phyloP scores from a whole-genome alignment of 2,113 vertebrate genomes.

The Apteryx mantelli region DNA sequence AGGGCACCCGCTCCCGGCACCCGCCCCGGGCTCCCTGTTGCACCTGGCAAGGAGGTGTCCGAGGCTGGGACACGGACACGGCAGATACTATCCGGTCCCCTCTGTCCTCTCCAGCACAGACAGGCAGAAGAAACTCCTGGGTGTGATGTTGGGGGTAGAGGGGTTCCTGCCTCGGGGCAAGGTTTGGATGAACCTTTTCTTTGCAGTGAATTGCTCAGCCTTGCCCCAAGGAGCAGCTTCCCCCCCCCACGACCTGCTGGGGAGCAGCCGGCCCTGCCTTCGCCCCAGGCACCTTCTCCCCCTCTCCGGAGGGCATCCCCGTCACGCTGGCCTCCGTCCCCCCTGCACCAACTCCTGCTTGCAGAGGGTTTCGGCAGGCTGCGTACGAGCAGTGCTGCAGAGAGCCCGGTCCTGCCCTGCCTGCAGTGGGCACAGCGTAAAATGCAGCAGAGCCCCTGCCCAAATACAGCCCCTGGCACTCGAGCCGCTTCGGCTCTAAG shows the following conservation, averaged over 20 bases:
- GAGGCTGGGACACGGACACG: rapidly evolving
- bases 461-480: background rate
- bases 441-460: background rate
- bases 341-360: background rate
- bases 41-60: background rate
- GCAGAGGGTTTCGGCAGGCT: background rate
- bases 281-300: background rate
- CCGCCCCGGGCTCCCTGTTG: background rate
- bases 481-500: background rate
- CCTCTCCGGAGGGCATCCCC: background rate
- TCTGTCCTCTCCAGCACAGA: background rate
- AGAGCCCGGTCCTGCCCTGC: background rate
- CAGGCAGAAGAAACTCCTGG: background rate
- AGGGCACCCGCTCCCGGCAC: background rate
- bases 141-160: background rate
- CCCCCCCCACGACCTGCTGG: background rate
- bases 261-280: background rate
- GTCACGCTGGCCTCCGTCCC: background rate
- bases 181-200: background rate
- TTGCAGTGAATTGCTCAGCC: background rate
- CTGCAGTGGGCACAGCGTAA: background rate
- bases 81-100: background rate
- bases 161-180: background rate
- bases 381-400: background rate
- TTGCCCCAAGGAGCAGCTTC: background rate